Evolutionary conservation across 1,140 invertebrate genomes (phyloP).

Genomic region (Lycorma delicatula): DNA sequence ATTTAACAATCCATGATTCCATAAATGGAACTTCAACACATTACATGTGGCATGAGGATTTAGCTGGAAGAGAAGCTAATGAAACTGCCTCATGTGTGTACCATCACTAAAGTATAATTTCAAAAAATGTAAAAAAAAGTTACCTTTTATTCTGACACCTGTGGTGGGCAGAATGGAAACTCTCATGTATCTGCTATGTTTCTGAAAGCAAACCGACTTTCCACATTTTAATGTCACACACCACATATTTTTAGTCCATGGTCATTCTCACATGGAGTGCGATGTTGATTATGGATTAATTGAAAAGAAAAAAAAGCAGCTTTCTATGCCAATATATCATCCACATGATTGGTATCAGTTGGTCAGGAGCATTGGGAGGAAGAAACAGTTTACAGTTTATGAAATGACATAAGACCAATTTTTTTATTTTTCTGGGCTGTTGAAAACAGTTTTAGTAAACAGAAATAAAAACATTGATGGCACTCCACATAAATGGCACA

Average conservation of each 20-base stretch:
- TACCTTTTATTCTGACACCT: constrained; percentile 34
- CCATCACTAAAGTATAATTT: constrained; percentile 23
- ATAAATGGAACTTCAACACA: constrained; percentile 22
- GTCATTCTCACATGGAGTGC: constrained; percentile 27
- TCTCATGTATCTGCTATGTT: constrained; percentile 27
- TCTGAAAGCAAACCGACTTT: constrained; percentile 8
- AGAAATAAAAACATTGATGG: background rate
- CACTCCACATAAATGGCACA: background rate
- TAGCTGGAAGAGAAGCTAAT: constrained; percentile 30
- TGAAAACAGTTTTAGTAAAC: background rate
- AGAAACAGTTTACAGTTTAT: background rate
- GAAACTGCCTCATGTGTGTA: constrained; percentile 31
- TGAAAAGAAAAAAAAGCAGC: constrained; percentile 28
- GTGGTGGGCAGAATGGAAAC: constrained; percentile 35
- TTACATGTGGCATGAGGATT: constrained; percentile 36
- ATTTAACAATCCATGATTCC: constrained; percentile 35
- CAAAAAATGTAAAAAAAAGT: constrained; percentile 23
- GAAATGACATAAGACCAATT: background rate
- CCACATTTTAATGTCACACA: background rate
- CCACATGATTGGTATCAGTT: constrained; percentile 23
- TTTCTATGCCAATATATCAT: constrained; percentile 21
- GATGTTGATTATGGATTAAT: constrained; percentile 32
- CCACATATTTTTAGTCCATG: background rate
- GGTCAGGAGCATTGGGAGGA: constrained; percentile 3
- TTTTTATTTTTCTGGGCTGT: background rate